Evolutionary conservation across 2,888 invertebrate species (phyloP).

Genomic region (Drosophila cracens): DNA sequence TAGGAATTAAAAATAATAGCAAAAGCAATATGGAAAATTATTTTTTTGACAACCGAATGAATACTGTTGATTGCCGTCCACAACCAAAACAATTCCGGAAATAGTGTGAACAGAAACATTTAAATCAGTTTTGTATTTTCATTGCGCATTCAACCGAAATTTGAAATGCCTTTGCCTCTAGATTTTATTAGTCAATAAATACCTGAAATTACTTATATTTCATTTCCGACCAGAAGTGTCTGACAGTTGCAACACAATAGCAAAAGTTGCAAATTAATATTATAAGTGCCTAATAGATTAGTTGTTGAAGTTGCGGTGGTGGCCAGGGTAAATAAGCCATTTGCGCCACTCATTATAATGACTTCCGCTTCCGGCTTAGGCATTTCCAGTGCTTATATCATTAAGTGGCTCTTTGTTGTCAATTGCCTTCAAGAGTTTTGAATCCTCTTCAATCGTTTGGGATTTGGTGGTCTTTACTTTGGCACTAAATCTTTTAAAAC

Average conservation of each 20-base stretch:
- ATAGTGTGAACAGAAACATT: conserved; percentile 56
- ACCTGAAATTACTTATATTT: conserved; percentile 50
- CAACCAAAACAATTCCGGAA: conserved; percentile 46
- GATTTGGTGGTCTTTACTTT: conserved; percentile 44
- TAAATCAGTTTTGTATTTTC: conserved; percentile 67
- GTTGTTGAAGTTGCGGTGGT: not conserved
- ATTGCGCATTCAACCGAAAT: conserved; percentile 49
- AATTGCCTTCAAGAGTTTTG: conserved; percentile 30
- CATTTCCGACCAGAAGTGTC: not conserved
- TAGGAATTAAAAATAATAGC: not conserved
- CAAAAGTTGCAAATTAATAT: conserved; percentile 65
- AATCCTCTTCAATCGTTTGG: conserved; percentile 29
- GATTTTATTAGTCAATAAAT: conserved; percentile 75
- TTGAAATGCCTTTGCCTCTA: conserved; percentile 39
- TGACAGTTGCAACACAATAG: conserved; percentile 6
- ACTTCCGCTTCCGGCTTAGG: conserved; percentile 59
- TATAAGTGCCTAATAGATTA: conserved; percentile 28
- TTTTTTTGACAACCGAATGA: conserved; percentile 19
- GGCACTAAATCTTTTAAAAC: conserved; percentile 14
- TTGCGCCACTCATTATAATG: conserved; percentile 60
- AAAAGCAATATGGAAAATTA: conserved; percentile 14
- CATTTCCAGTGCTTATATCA: conserved; percentile 58
- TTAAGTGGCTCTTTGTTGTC: conserved; percentile 63
- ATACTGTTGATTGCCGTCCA: conserved; percentile 13
- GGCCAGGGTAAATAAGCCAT: conserved; percentile 20